These are phyloP conservation scores for Brachystomella parvula DNA, from an alignment of 1,140 invertebrate genomes.

Conservation along the genomic window DNA sequence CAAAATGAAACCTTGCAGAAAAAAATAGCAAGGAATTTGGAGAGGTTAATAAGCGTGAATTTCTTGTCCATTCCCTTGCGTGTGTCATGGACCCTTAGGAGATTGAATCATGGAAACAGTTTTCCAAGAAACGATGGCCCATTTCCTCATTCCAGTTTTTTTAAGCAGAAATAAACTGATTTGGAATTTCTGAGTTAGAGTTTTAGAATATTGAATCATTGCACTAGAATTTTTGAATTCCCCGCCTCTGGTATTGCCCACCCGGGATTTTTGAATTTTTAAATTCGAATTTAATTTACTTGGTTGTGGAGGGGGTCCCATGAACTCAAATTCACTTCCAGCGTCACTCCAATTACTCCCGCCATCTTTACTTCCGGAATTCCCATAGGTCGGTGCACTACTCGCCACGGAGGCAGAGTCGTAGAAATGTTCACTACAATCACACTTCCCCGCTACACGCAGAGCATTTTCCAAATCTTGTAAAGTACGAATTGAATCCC, in stretches of 20 bases:
- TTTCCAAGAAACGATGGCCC: too few relatives aligned
- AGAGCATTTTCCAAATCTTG: background rate
- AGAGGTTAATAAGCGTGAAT: too few relatives aligned
- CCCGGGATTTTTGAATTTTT: background rate
- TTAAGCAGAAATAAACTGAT: background rate
- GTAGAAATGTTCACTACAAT: conserved; percentile 21
- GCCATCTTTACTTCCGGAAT: background rate
- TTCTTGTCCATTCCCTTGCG: too few relatives aligned
- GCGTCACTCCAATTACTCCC: conserved; percentile 35
- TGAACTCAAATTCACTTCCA: conserved; percentile 38
- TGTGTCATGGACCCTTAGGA: too few relatives aligned
- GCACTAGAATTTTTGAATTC: background rate
- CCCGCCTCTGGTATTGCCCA: background rate
- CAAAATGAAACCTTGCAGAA: too few relatives aligned
- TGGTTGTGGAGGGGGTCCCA: conserved; percentile 16
- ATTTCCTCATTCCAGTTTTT: too few relatives aligned
- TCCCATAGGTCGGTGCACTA: background rate
- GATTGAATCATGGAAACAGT: too few relatives aligned
- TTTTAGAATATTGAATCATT: too few relatives aligned
- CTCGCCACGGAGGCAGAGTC: conserved; percentile 13
- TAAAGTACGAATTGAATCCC: background rate
- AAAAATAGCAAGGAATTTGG: too few relatives aligned
- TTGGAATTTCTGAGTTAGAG: background rate
- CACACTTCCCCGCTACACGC: background rate
- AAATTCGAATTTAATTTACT: conserved; percentile 4